These are phyloP conservation scores for Stenichneumon culpator DNA, from an alignment of 2,888 invertebrate species.

Conservation along the genomic window DNA sequence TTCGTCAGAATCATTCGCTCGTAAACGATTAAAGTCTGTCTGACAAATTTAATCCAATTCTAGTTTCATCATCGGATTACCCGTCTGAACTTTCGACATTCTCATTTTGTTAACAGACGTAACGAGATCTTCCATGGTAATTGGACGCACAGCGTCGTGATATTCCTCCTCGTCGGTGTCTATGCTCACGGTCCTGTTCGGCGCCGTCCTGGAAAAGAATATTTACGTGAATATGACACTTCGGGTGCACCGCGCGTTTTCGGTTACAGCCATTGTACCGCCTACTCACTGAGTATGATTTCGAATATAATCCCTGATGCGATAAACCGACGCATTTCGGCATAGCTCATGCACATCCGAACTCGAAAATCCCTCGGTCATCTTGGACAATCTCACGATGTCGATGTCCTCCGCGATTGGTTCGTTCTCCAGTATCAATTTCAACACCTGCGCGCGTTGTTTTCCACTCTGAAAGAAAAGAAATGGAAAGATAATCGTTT, in stretches of 20 bases:
- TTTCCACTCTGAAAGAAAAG: conserved; percentile 83
- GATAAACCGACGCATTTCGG: conserved; percentile 95
- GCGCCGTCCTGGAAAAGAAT: conserved; percentile 69
- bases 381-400: conserved; percentile 88
- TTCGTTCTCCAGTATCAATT: conserved; percentile 91
- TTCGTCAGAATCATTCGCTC: conserved; percentile 13
- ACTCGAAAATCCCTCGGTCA: conserved; percentile 96
- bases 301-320: conserved; percentile 91
- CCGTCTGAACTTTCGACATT: conserved; percentile 91
- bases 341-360: conserved; percentile 97
- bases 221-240: not conserved
- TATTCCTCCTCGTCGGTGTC: conserved; percentile 87
- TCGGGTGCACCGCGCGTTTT: not conserved
- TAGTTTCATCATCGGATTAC: conserved; percentile 86
- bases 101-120: conserved; percentile 91
- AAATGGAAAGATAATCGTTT: not conserved
- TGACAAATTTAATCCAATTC: conserved; percentile 81
- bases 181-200: conserved; percentile 80
- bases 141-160: conserved; percentile 91
- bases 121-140: conserved; percentile 93
- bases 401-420: conserved; percentile 91
- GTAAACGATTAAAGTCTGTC: conserved; percentile 7
- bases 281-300: conserved; percentile 80
- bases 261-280: not conserved
- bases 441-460: conserved; percentile 91